These are phyloP conservation scores for Syrphus vitripennis DNA, from an alignment of 2,888 invertebrate species.

Conservation along the genomic window DNA sequence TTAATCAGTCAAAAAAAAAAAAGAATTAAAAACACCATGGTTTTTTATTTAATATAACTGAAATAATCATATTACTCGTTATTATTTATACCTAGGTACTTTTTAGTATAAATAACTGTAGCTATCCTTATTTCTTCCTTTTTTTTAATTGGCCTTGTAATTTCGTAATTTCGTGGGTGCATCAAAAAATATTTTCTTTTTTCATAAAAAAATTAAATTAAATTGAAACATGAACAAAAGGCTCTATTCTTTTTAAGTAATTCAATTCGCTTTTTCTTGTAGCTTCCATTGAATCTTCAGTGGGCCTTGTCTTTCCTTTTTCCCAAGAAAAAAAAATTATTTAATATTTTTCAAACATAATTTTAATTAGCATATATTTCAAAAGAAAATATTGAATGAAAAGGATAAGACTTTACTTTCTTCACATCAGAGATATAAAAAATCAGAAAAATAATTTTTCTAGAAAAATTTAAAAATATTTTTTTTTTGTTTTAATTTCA, in stretches of 20 bases:
- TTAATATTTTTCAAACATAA: neutral
- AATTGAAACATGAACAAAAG: neutral
- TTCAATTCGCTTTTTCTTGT: neutral
- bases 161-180: no score
- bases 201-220: neutral
- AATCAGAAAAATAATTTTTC: no score
- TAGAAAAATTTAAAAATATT: neutral
- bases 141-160: no score
- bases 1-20: no score
- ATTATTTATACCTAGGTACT: no score
- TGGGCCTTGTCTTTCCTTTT: neutral
- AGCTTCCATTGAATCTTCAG: neutral
- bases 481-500: neutral
- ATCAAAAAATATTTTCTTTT: neutral
- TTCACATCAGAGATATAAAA: no score
- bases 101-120: no score
- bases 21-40: no score
- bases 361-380: neutral
- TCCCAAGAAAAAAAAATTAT: neutral
- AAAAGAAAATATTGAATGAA: neutral
- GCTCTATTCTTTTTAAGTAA: neutral
- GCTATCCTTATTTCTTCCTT: no score
- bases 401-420: neutral
- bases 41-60: no score
- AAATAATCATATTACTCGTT: no score